phyloP scores from a whole-genome alignment of 1,140 invertebrate species.

The Drosophila albomicans region DNA sequence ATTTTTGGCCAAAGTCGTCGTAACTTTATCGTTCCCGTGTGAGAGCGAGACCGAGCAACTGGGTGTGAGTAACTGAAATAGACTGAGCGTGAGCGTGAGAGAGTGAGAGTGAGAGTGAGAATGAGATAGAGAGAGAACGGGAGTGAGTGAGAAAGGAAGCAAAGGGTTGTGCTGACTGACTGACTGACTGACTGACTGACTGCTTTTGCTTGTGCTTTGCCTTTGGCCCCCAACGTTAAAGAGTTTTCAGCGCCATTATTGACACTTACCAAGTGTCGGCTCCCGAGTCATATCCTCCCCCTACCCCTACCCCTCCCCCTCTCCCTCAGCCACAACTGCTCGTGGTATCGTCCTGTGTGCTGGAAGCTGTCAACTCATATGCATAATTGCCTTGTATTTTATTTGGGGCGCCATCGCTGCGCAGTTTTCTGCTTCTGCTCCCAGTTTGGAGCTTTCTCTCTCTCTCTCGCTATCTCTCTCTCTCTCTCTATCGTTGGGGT shows the following conservation, averaged over 20 bases:
- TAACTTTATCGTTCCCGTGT: slow-evolving; percentile 64
- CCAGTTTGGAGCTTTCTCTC: slow-evolving; percentile 37
- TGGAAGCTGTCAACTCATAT: slow-evolving; percentile 81
- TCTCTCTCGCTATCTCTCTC: slow-evolving; percentile 26
- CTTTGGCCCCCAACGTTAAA: slow-evolving; percentile 48
- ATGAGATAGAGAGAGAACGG: background rate
- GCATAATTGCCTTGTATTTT: slow-evolving; percentile 78
- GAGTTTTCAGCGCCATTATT: slow-evolving; percentile 79
- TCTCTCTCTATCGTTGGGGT: slow-evolving; percentile 2
- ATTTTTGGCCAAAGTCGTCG: slow-evolving; percentile 82
- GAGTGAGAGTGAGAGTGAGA: slow-evolving; percentile 3
- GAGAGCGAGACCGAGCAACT: slow-evolving; percentile 12
- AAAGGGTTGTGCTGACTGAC: background rate
- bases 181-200: background rate
- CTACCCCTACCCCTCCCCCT: background rate
- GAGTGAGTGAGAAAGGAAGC: background rate
- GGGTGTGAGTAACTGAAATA: slow-evolving; percentile 8
- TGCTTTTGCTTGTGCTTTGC: slow-evolving; percentile 1
- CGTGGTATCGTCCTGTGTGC: slow-evolving; percentile 9
- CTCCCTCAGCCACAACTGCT: background rate
- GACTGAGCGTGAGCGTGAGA: background rate
- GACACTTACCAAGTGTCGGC: slow-evolving; percentile 67
- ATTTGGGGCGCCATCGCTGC: slow-evolving; percentile 62
- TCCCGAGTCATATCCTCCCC: too few relatives aligned
- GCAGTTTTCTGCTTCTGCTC: slow-evolving; percentile 54